Percentiles rank a stretch among this genome's conserved stretches.
Conservation (phyloP, 2,113 vertebrate genomes). For the Lophura nycthemera region DNA sequence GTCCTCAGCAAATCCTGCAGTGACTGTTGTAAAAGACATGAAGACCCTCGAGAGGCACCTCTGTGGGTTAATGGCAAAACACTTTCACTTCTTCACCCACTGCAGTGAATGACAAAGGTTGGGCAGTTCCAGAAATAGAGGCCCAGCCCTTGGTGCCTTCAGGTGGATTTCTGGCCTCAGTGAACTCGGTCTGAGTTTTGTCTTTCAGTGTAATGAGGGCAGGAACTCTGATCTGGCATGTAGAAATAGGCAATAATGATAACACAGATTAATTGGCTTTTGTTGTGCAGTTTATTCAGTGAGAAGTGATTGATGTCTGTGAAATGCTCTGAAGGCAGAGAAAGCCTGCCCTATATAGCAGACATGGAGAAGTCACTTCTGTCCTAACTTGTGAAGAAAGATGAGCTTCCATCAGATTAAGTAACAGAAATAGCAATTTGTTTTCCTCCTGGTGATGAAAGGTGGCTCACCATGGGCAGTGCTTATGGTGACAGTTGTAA, state of each 20-base stretch:
- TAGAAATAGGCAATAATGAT: background rate
- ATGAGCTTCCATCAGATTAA: constrained; percentile 19
- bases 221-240: background rate
- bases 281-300: constrained; percentile 4
- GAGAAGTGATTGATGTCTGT: background rate
- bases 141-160: background rate
- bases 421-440: background rate
- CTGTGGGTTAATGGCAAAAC: background rate
- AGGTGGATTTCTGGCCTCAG: background rate
- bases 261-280: background rate
- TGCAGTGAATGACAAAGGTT: constrained; percentile 9
- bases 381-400: constrained; percentile 1
- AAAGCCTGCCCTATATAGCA: background rate
- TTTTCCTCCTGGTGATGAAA: background rate
- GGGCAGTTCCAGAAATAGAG: background rate
- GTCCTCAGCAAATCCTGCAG: constrained; percentile 42
- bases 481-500: background rate
- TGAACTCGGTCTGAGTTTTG: background rate
- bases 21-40: constrained; percentile 14
- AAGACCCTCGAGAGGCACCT: constrained; percentile 1
- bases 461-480: background rate
- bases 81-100: background rate
- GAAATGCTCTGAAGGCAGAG: background rate
- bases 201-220: background rate
- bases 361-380: constrained; percentile 7